Evolutionary conservation across 2,113 vertebrate species (phyloP).

Genomic region (Parus major): DNA sequence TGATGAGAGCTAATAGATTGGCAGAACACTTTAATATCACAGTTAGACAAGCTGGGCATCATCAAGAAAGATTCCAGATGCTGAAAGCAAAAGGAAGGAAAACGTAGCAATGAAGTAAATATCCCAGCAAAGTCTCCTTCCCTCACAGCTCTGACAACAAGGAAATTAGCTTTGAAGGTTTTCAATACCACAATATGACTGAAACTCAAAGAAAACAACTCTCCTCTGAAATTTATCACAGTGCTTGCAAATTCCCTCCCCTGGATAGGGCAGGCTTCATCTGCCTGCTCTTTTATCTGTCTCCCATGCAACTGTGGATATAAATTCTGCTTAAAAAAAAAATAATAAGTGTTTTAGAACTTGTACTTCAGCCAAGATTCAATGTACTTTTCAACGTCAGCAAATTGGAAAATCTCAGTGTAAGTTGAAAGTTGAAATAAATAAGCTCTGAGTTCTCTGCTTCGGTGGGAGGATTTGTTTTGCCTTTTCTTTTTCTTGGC

Average conservation of each 20-base stretch:
- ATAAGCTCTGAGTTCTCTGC: conserved; percentile 30
- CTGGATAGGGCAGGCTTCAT: background rate
- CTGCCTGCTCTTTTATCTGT: background rate
- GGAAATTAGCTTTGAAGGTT: conserved; percentile 6
- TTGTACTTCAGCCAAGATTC: conserved; percentile 27
- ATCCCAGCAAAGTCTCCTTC: background rate
- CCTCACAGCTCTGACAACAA: background rate
- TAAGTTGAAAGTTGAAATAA: conserved; percentile 45
- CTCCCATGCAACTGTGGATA: background rate
- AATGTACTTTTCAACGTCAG: conserved; percentile 28
- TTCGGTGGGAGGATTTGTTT: conserved; percentile 12
- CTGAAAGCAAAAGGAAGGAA: background rate
- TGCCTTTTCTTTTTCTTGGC: conserved; percentile 10
- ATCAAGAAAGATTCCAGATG: background rate
- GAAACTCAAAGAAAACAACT: background rate
- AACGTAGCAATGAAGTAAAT: background rate
- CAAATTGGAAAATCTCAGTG: conserved; percentile 51
- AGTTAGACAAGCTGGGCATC: background rate
- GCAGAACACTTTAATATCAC: background rate
- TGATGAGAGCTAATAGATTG: background rate
- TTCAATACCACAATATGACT: background rate
- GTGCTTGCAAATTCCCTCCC: background rate
- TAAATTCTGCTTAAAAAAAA: background rate
- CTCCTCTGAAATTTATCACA: background rate
- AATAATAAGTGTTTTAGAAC: background rate